These are phyloP conservation scores for Xanthorhoe spadicearia DNA, from an alignment of 2,888 invertebrate species.

Conservation along the genomic window DNA sequence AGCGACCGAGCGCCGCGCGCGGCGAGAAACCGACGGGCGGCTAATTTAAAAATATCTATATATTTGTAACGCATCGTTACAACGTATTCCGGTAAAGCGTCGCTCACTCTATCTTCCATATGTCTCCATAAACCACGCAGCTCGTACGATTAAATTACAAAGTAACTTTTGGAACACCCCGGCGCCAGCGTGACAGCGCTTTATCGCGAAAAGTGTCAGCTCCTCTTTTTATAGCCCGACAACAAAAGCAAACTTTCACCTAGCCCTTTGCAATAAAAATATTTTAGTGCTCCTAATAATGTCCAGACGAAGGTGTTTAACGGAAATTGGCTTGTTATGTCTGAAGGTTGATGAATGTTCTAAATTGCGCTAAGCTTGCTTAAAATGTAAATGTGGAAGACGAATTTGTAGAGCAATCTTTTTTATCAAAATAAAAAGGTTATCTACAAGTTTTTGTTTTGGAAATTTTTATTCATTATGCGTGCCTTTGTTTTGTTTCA, in stretches of 20 bases:
- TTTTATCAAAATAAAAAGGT: background rate
- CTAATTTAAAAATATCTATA: no score
- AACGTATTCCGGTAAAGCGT: constrained; percentile 5
- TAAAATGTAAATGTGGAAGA: background rate
- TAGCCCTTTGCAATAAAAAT: constrained; percentile 71
- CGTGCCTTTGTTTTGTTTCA: background rate
- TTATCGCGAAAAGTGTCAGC: constrained; percentile 78
- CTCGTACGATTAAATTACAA: constrained; percentile 66
- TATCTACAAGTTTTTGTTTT: background rate
- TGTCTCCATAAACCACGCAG: constrained; percentile 35
- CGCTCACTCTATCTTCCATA: constrained; percentile 28
- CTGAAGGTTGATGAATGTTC: background rate
- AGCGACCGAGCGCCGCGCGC: no score
- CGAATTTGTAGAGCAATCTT: background rate
- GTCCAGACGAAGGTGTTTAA: constrained; percentile 32
- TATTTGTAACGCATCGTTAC: no score
- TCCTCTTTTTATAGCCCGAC: constrained; percentile 69
- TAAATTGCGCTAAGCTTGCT: background rate
- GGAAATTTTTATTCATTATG: background rate
- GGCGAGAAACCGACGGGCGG: no score
- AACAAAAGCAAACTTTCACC: constrained; percentile 78
- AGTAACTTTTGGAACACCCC: constrained; percentile 49
- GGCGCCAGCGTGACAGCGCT: constrained; percentile 67
- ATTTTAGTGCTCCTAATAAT: constrained; percentile 57
- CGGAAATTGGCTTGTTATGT: constrained; percentile 17